These are phyloP conservation scores for Diacarnus erythraeanus DNA, from an alignment of 37 sponge, comb jelly and placozoan genomes.

Conservation along the genomic window DNA sequence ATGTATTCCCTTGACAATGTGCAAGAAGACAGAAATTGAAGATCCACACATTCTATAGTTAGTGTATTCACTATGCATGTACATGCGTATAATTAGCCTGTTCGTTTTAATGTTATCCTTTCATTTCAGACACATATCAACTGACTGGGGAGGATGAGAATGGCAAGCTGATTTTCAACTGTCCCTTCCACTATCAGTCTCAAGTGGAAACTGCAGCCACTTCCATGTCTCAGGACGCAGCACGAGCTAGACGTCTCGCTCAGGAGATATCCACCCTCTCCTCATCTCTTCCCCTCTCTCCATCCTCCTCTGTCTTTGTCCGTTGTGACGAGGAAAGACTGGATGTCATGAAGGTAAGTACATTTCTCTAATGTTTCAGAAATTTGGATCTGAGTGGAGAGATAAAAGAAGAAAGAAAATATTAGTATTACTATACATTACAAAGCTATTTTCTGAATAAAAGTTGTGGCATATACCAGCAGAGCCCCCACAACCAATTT, in stretches of 20 bases:
- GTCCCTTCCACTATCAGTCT: constrained; percentile 61
- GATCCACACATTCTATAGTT: no score
- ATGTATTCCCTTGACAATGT: no score
- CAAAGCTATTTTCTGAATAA: no score
- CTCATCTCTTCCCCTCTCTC: constrained; percentile 89
- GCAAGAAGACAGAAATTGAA: no score
- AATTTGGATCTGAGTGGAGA: neutral
- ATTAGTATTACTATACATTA: neutral
- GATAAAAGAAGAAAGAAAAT: no score
- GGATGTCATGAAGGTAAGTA: constrained; percentile 91
- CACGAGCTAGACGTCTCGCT: constrained; percentile 77
- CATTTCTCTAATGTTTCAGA: neutral
- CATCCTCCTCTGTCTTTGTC: constrained; percentile 82
- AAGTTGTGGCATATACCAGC: no score
- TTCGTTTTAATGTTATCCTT: neutral
- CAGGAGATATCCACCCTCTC: constrained; percentile 84
- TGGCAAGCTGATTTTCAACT: constrained; percentile 19
- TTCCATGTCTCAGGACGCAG: constrained; percentile 16
- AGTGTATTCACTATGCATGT: no score
- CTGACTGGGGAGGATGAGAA: constrained; percentile 59
- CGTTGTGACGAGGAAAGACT: constrained; percentile 82
- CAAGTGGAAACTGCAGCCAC: constrained; percentile 11
- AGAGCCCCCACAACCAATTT: no score
- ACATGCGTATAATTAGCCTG: neutral
- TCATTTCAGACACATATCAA: constrained; percentile 49